Percentiles rank a stretch among this genome's conserved stretches.
These are phyloP conservation scores for Epinephelus awoara DNA, from an alignment of 2,797 vertebrate species.

Conservation along the genomic window DNA sequence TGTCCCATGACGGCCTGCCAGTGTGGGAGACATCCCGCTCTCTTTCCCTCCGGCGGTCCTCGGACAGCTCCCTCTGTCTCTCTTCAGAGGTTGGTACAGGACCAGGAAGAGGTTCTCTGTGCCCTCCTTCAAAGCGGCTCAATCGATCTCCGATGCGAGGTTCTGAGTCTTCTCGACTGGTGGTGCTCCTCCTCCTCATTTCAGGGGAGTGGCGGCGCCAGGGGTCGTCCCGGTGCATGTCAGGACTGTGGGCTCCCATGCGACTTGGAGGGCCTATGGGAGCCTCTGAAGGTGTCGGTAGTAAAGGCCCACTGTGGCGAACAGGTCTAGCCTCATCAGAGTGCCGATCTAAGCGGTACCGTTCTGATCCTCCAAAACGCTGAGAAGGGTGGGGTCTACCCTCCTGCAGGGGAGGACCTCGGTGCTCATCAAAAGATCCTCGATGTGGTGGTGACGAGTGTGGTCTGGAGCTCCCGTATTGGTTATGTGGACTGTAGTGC, in stretches of 20 bases:
- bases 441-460: constrained; percentile 82
- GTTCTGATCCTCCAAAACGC: constrained; percentile 84
- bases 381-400: constrained; percentile 74
- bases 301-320: constrained; percentile 90
- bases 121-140: constrained; percentile 89
- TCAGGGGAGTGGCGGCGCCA: constrained; percentile 89
- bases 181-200: constrained; percentile 84
- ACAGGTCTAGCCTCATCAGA: constrained; percentile 86
- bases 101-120: constrained; percentile 82
- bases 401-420: constrained; percentile 79
- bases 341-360: constrained; percentile 90
- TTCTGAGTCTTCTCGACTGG: constrained; percentile 88
- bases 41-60: constrained; percentile 91
- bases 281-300: constrained; percentile 90
- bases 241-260: constrained; percentile 89
- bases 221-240: constrained; percentile 87
- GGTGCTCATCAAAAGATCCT: constrained; percentile 89
- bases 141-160: constrained; percentile 87
- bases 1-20: constrained; percentile 89
- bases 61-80: constrained; percentile 86
- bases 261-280: constrained; percentile 75
- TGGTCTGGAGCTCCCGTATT: constrained; percentile 78
- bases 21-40: constrained; percentile 86
- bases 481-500: constrained; percentile 83
- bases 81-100: constrained; percentile 85